phyloP scores from a whole-genome alignment of 2,113 vertebrate species.

The Corythornis vintsioides region DNA sequence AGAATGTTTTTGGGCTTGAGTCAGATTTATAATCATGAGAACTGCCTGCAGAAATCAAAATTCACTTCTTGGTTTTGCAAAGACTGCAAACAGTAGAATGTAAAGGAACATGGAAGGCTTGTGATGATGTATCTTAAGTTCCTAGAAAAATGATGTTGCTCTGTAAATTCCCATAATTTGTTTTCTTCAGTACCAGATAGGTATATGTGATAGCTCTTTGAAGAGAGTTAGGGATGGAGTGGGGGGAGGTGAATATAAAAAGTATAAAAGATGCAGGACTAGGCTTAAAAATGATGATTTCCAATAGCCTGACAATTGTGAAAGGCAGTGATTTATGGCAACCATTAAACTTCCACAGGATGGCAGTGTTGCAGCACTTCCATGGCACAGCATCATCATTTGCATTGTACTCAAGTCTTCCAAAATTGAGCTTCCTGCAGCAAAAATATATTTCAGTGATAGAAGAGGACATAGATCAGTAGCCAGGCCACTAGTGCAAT shows the following conservation, averaged over 20 bases:
- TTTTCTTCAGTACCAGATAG: neutral
- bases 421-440: constrained; percentile 15
- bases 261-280: neutral
- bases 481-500: neutral
- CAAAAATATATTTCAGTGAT: constrained; percentile 4
- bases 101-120: neutral
- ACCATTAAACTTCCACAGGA: constrained; percentile 74
- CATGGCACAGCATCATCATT: constrained; percentile 57
- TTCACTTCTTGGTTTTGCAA: neutral
- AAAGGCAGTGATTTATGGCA: constrained; percentile 56
- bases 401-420: constrained; percentile 32
- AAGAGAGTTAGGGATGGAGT: neutral
- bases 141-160: neutral
- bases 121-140: neutral
- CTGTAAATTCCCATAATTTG: neutral
- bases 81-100: neutral
- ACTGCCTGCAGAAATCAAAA: neutral
- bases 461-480: neutral
- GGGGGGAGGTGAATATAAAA: neutral
- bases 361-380: constrained; percentile 75
- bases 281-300: neutral
- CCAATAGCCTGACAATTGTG: neutral
- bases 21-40: neutral
- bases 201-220: neutral
- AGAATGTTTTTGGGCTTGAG: neutral